Conservation (phyloP, 1,140 invertebrate species). For the Drosophila dunni region DNA sequence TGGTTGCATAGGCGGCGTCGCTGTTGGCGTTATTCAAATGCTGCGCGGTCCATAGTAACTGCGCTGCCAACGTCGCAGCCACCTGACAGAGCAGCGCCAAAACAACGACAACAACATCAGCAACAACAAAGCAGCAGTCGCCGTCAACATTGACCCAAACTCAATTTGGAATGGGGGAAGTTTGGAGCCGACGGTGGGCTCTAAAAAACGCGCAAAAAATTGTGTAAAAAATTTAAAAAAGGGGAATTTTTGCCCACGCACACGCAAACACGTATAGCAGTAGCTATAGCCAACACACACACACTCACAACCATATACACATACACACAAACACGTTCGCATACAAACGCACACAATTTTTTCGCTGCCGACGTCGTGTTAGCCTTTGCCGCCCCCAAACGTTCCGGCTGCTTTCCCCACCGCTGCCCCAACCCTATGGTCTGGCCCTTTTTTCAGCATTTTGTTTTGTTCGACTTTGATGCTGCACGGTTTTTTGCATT, state of each 20-base stretch:
- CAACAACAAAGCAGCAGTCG: constrained; percentile 42
- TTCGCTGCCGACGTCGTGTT: constrained; percentile 64
- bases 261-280: constrained; percentile 53
- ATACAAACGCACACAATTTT: constrained; percentile 67
- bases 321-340: constrained; percentile 32
- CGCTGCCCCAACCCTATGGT: constrained; percentile 25
- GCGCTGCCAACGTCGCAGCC: constrained; percentile 60
- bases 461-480: constrained; percentile 79
- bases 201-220: constrained; percentile 81
- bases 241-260: constrained; percentile 78
- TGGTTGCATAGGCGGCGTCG: constrained; percentile 78
- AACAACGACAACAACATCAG: constrained; percentile 56
- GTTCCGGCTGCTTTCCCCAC: constrained; percentile 32
- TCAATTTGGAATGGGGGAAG: constrained; percentile 57
- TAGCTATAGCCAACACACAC: constrained; percentile 14
- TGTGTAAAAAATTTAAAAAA: constrained; percentile 75
- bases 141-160: constrained; percentile 81
- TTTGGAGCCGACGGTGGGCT: constrained; percentile 53
- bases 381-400: constrained; percentile 75
- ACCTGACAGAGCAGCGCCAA: constrained; percentile 72
- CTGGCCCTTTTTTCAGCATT: constrained; percentile 60
- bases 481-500: constrained; percentile 39
- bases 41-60: constrained; percentile 48
- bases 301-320: constrained; percentile 9
- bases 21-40: constrained; percentile 78